Conservation (phyloP, 2,888 invertebrate genomes). For the Busseola fusca region DNA sequence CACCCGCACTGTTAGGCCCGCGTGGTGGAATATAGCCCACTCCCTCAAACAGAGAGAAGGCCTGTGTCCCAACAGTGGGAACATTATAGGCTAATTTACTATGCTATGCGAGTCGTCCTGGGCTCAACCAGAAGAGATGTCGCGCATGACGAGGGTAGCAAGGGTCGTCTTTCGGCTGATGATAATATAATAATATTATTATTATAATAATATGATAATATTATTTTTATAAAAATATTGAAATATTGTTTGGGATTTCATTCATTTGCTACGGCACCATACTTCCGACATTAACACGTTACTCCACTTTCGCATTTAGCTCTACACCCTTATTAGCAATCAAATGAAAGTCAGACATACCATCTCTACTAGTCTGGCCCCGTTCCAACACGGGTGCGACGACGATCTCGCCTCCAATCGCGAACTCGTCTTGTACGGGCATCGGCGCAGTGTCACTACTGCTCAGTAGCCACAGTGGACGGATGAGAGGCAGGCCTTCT, state of each 20-base stretch:
- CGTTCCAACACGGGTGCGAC: constrained; percentile 95
- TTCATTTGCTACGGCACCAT: neutral
- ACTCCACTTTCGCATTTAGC: neutral
- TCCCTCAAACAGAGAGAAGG: too few relatives aligned
- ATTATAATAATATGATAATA: neutral
- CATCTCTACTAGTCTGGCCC: constrained; percentile 92
- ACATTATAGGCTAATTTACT: too few relatives aligned
- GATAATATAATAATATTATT: neutral
- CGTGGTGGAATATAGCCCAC: too few relatives aligned
- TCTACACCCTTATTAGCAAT: neutral
- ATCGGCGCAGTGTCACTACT: constrained; percentile 93
- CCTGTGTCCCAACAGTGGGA: too few relatives aligned
- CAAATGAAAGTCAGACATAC: constrained; percentile 67
- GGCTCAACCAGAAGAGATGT: neutral
- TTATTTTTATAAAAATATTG: neutral
- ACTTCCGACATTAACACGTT: neutral
- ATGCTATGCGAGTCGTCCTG: too few relatives aligned
- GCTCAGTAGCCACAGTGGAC: constrained; percentile 97
- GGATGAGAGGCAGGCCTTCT: constrained; percentile 94
- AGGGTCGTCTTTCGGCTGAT: neutral
- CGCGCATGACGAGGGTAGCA: neutral
- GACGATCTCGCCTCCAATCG: constrained; percentile 96
- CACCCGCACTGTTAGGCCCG: too few relatives aligned
- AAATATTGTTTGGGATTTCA: neutral
- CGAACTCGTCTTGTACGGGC: constrained; percentile 95